Conservation (phyloP, 1,140 invertebrate genomes). For the Caenorhabditis tropicalis region DNA sequence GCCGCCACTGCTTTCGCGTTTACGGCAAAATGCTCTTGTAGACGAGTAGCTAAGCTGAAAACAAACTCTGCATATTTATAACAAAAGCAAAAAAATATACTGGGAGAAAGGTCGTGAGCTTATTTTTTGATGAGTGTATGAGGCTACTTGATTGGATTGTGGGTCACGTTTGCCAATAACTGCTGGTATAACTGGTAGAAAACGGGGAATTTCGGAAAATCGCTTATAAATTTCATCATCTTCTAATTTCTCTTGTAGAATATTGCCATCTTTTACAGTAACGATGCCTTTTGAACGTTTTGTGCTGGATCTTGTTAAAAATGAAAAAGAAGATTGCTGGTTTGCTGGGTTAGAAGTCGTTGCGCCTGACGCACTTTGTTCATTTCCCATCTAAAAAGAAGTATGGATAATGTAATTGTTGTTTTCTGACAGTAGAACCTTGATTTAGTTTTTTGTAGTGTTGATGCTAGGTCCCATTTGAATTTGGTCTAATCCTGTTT, state of each 20-base stretch:
- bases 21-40: conserved; percentile 34
- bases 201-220: conserved; percentile 35
- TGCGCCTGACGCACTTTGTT: conserved; percentile 13
- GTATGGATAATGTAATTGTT: neutral
- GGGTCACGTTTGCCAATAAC: conserved; percentile 31
- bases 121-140: conserved; percentile 31
- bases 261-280: conserved; percentile 29
- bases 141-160: neutral
- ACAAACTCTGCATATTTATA: neutral
- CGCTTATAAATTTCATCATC: conserved; percentile 41
- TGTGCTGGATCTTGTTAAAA: conserved; percentile 18
- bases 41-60: neutral
- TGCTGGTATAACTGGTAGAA: conserved; percentile 23
- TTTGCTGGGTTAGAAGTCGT: neutral
- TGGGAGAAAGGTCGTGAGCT: conserved; percentile 9
- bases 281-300: conserved; percentile 43
- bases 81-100: neutral
- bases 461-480: conserved; percentile 20
- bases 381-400: conserved; percentile 36
- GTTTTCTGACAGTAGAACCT: neutral
- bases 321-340: conserved; percentile 24
- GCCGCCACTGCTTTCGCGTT: conserved; percentile 22
- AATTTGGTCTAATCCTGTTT: conserved; percentile 12
- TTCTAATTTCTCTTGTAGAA: conserved; percentile 23
- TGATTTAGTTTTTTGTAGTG: conserved; percentile 6